phyloP scores from a whole-genome alignment of 2,888 invertebrate species.

The Sisyra terminalis region DNA sequence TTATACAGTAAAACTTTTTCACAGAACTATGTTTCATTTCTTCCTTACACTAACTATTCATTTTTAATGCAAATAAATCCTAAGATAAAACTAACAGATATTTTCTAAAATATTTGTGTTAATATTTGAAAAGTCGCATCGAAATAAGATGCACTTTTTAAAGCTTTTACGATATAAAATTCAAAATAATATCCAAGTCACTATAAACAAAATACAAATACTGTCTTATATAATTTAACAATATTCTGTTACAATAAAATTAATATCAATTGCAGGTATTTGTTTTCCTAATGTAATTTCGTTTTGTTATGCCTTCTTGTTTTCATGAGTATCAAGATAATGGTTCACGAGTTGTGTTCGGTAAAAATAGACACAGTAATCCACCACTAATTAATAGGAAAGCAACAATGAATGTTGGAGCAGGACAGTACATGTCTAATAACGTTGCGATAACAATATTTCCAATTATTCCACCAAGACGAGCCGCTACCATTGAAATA shows the following conservation, averaged over 20 bases:
- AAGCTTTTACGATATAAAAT: no score
- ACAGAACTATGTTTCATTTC: no score
- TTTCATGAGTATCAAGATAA: conserved; percentile 19
- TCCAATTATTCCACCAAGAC: conserved; percentile 77
- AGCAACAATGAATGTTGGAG: conserved; percentile 84
- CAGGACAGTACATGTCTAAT: conserved; percentile 75
- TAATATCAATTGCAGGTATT: neutral
- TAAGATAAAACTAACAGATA: no score
- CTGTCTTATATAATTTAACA: neutral
- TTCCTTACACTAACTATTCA: no score
- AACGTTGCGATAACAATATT: conserved; percentile 79
- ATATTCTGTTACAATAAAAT: no score
- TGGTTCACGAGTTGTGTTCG: conserved; percentile 77
- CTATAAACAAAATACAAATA: neutral
- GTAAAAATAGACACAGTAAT: conserved; percentile 71
- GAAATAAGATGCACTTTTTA: no score
- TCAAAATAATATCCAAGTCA: neutral
- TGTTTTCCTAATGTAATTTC: neutral
- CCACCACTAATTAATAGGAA: conserved; percentile 73
- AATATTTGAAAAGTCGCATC: no score
- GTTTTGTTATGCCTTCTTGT: conserved; percentile 4
- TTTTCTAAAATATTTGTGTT: no score
- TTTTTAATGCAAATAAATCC: no score
- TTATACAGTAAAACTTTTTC: no score
- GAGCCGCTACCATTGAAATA: conserved; percentile 76